Conservation (phyloP, 2,797 vertebrate species). For the Rhinichthys osculus region DNA sequence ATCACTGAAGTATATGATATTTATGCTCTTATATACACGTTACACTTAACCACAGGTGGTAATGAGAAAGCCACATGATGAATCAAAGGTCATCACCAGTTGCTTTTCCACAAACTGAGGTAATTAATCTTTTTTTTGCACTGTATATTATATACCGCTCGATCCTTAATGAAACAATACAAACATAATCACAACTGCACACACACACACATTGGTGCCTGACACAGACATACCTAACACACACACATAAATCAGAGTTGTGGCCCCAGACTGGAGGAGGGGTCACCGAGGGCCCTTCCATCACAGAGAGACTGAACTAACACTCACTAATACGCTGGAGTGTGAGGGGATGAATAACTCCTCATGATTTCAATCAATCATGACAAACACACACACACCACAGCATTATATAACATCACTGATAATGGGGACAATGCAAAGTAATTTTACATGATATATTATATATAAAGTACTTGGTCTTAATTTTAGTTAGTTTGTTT, state of each 20-base stretch:
- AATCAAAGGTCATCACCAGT: not conserved
- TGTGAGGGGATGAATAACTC: constrained; percentile 71
- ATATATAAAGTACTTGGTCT: not conserved
- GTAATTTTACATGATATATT: not conserved
- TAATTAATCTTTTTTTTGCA: not conserved
- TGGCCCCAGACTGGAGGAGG: constrained; percentile 58
- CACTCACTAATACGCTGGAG: constrained; percentile 67
- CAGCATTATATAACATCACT: constrained; percentile 23
- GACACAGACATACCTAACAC: constrained; percentile 58
- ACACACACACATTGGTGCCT: constrained; percentile 65
- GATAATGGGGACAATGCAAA: not conserved
- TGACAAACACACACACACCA: constrained; percentile 24
- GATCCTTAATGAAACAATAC: not conserved
- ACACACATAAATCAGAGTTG: constrained; percentile 74
- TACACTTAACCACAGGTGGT: not conserved
- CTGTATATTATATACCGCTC: not conserved
- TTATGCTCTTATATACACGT: not conserved
- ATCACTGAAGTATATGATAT: not conserved
- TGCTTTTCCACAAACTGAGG: not conserved
- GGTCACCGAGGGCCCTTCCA: constrained; percentile 72
- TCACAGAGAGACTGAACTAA: constrained; percentile 70
- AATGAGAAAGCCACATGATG: not conserved
- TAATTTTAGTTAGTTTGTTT: not conserved
- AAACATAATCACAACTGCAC: not conserved
- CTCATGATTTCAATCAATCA: constrained; percentile 63